These are phyloP conservation scores for Notolabrus celidotus DNA, from an alignment of 2,797 vertebrate species.

Conservation along the genomic window DNA sequence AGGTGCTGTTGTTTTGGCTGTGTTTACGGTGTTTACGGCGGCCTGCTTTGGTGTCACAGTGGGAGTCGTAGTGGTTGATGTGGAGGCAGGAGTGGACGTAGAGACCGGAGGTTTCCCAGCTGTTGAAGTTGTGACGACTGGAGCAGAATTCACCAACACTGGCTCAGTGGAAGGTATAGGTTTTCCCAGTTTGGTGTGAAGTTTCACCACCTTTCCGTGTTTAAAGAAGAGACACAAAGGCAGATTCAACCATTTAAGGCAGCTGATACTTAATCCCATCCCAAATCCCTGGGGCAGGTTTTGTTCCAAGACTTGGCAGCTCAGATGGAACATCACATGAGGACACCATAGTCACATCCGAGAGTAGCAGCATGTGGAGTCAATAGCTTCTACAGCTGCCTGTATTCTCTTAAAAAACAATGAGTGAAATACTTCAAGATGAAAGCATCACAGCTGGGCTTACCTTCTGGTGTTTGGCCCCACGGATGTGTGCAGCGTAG, in stretches of 20 bases:
- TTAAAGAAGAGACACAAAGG: constrained; percentile 46
- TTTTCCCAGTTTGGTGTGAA: constrained; percentile 90
- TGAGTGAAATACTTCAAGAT: neutral
- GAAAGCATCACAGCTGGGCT: constrained; percentile 6
- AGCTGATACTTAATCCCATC: constrained; percentile 43
- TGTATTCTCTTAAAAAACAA: constrained; percentile 17
- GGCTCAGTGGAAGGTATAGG: constrained; percentile 89
- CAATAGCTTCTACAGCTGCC: constrained; percentile 3
- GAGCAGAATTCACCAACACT: constrained; percentile 79
- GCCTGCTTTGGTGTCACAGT: constrained; percentile 54
- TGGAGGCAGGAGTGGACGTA: constrained; percentile 28
- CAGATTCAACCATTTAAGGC: constrained; percentile 33
- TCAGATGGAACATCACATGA: constrained; percentile 39
- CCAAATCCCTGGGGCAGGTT: constrained; percentile 36
- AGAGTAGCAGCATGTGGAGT: constrained; percentile 2
- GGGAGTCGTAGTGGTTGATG: constrained; percentile 47
- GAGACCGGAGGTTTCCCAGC: constrained; percentile 68
- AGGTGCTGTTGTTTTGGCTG: constrained; percentile 38
- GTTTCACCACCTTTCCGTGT: constrained; percentile 87
- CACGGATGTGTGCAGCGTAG: constrained; percentile 81
- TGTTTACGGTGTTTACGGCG: constrained; percentile 23
- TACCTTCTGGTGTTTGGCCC: constrained; percentile 88
- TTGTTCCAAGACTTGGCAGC: constrained; percentile 44
- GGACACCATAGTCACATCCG: constrained; percentile 9
- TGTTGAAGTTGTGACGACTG: constrained; percentile 72